Conservation (phyloP, 1,140 invertebrate species). For the Notospermus geniculatus region DNA sequence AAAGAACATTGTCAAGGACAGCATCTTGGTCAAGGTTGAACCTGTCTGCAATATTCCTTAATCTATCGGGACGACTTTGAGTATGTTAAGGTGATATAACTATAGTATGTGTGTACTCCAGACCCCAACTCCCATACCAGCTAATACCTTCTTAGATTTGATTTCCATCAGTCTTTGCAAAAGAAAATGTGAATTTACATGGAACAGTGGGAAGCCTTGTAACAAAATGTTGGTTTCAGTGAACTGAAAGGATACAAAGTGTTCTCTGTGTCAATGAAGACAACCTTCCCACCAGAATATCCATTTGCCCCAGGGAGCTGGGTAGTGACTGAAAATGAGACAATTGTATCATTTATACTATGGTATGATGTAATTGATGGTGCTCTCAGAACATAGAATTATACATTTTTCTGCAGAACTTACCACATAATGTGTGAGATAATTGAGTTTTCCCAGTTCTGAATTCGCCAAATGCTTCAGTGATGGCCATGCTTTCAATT, state of each 20-base stretch:
- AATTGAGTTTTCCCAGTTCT: slow-evolving; percentile 77
- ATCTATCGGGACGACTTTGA: slow-evolving; percentile 69
- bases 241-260: slow-evolving; percentile 64
- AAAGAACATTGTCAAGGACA: slow-evolving; percentile 76
- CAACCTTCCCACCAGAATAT: slow-evolving; percentile 75
- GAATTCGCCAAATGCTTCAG: slow-evolving; percentile 61
- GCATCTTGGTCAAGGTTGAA: slow-evolving; percentile 74
- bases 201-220: too few species aligned
- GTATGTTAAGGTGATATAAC: slow-evolving; percentile 7
- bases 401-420: slow-evolving; percentile 14
- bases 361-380: too few species aligned
- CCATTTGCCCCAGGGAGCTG: slow-evolving; percentile 69
- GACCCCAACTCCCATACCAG: too few species aligned
- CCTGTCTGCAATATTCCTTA: slow-evolving; percentile 71
- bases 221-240: too few species aligned
- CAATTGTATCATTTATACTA: slow-evolving; percentile 12
- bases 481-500: slow-evolving; percentile 61
- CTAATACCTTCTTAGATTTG: too few species aligned
- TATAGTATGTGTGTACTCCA: not conserved
- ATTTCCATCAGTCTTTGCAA: too few species aligned
- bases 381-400: too few species aligned
- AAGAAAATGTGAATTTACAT: too few species aligned
- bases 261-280: slow-evolving; percentile 78
- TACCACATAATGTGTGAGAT: slow-evolving; percentile 71
- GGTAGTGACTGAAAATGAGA: slow-evolving; percentile 62